These are phyloP conservation scores for Ceratina australensis DNA, from an alignment of 1,140 invertebrate genomes.

Conservation along the genomic window DNA sequence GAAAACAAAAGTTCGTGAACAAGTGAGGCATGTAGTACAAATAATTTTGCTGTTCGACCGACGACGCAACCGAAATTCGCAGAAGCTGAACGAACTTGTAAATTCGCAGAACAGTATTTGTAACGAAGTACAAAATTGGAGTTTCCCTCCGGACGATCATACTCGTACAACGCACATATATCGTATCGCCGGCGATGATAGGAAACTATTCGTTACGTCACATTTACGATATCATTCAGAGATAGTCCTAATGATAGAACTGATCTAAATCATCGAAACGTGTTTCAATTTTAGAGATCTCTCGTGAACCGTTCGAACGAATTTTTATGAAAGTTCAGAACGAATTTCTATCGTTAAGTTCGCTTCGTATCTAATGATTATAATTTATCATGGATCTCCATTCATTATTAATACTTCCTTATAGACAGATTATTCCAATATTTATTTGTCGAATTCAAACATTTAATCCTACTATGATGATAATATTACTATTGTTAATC, in stretches of 20 bases:
- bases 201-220: conserved; percentile 43
- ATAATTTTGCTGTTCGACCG: background rate
- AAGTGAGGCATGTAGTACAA: background rate
- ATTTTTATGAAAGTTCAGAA: too few relatives aligned
- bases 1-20: background rate
- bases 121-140: conserved; percentile 30
- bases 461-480: too few relatives aligned
- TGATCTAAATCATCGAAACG: background rate
- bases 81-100: conserved; percentile 7
- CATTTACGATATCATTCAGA: conserved; percentile 5
- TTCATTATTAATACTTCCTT: too few relatives aligned
- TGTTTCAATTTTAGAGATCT: background rate
- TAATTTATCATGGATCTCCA: too few relatives aligned
- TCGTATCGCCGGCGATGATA: conserved; percentile 29
- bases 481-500: too few relatives aligned
- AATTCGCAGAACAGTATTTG: conserved; percentile 39
- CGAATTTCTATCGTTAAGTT: too few relatives aligned
- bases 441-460: too few relatives aligned
- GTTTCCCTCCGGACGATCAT: conserved; percentile 11
- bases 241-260: conserved; percentile 10
- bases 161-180: conserved; percentile 13
- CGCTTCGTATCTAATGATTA: too few relatives aligned
- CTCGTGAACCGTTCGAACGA: too few relatives aligned
- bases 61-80: conserved; percentile 3
- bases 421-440: too few relatives aligned